Conservation (phyloP, 2,113 vertebrate genomes). For the Cyphomyrus plagiostoma region DNA sequence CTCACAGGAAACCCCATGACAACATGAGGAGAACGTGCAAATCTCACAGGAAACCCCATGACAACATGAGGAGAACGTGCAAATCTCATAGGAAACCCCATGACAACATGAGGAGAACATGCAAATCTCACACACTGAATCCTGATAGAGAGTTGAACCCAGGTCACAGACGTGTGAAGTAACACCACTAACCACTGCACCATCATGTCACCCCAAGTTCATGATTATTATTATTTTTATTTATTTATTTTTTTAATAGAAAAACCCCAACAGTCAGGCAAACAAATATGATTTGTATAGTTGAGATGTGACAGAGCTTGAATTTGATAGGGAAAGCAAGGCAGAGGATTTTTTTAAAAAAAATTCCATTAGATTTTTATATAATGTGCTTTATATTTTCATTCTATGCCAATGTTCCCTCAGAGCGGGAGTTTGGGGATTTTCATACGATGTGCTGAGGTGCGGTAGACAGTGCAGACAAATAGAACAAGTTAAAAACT, state of each 20-base stretch:
- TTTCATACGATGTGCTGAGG: not conserved
- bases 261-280: not conserved
- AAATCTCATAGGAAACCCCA: too few relatives aligned
- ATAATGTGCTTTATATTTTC: not conserved
- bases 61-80: too few relatives aligned
- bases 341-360: not conserved
- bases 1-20: too few relatives aligned
- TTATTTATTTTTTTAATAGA: not conserved
- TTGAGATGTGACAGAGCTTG: not conserved
- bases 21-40: too few relatives aligned
- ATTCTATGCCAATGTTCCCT: not conserved
- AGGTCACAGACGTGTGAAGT: too few relatives aligned
- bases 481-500: not conserved
- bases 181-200: too few relatives aligned
- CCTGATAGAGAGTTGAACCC: too few relatives aligned
- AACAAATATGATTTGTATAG: not conserved
- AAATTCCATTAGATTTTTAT: not conserved
- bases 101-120: too few relatives aligned
- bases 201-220: too few relatives aligned
- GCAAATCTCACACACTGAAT: too few relatives aligned
- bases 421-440: not conserved
- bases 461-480: not conserved
- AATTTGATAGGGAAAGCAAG: not conserved
- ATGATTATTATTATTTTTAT: too few relatives aligned
- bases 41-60: too few relatives aligned